Evolutionary conservation across 2,888 invertebrate genomes (phyloP).

Genomic region (Julus scanicus): DNA sequence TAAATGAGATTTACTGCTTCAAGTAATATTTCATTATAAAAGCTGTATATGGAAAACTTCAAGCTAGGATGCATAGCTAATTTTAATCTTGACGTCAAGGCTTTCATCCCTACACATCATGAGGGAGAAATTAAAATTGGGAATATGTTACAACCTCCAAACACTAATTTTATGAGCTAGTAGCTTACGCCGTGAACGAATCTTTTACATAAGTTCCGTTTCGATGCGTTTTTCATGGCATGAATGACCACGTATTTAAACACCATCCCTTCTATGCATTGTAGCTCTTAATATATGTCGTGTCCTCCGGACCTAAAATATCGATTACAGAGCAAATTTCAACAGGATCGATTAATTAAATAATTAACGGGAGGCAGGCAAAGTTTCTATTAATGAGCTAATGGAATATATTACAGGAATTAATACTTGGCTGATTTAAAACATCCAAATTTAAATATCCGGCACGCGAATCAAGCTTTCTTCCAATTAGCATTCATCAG

Average conservation of each 20-base stretch:
- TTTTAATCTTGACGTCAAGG: not conserved
- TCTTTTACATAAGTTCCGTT: constrained; percentile 22
- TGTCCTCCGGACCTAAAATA: not conserved
- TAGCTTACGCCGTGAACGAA: constrained; percentile 4
- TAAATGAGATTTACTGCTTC: not conserved
- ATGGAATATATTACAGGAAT: not conserved
- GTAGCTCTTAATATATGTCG: not conserved
- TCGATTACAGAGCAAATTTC: not conserved
- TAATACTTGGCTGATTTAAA: not conserved
- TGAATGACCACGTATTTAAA: constrained; percentile 39
- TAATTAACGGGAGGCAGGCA: constrained; percentile 9
- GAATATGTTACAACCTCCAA: constrained; percentile 22
- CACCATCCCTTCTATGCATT: not conserved
- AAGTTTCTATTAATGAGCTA: constrained; percentile 5
- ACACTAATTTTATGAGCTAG: constrained; percentile 15
- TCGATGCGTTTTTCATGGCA: constrained; percentile 23
- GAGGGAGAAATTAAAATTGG: not conserved
- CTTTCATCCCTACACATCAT: constrained; percentile 7
- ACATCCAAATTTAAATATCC: constrained; percentile 4
- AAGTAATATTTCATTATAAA: constrained; percentile 7
- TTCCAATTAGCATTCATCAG: constrained; percentile 25
- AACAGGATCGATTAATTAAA: constrained; percentile 8
- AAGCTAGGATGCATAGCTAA: not conserved
- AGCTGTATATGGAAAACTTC: not conserved
- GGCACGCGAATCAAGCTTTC: not conserved